Evolutionary conservation across 1,140 invertebrate genomes (phyloP).

Genomic region (Drosophila micromelanica): DNA sequence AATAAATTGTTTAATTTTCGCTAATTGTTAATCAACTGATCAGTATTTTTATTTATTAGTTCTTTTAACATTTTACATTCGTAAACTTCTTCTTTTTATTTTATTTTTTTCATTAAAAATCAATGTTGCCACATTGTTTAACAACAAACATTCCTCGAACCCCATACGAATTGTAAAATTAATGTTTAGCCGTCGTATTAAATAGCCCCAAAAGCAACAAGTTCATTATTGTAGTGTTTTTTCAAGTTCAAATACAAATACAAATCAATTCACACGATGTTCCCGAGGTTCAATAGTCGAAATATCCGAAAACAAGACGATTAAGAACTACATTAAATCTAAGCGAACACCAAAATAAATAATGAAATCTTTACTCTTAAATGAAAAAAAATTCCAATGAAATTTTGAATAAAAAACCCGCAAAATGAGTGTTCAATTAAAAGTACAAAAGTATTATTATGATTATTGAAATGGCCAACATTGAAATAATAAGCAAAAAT

Average conservation of each 20-base stretch:
- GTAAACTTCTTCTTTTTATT: background rate
- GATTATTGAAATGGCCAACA: conserved; percentile 30
- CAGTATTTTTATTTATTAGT: too few relatives aligned
- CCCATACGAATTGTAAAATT: conserved; percentile 21
- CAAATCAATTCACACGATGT: conserved; percentile 36
- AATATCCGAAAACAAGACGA: conserved; percentile 17
- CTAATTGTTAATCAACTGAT: too few relatives aligned
- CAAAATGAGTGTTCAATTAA: conserved; percentile 46
- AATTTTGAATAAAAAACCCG: conserved; percentile 43
- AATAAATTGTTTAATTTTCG: background rate
- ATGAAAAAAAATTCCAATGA: conserved; percentile 27
- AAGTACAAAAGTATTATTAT: conserved; percentile 55
- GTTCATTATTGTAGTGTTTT: conserved; percentile 6
- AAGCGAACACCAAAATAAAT: conserved; percentile 55
- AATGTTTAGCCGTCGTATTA: conserved; percentile 25
- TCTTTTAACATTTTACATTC: too few relatives aligned
- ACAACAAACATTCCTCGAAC: background rate
- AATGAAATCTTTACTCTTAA: conserved; percentile 27
- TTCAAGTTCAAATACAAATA: conserved; percentile 35
- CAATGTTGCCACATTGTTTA: conserved; percentile 17
- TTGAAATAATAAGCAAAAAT: conserved; percentile 31
- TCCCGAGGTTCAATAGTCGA: conserved; percentile 3
- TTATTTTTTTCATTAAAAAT: conserved; percentile 7
- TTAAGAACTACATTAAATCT: conserved; percentile 48
- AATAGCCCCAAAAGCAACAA: conserved; percentile 4